phyloP scores from a whole-genome alignment of 92 coral and sea anemone genomes.

The Paramuricea clavata region DNA sequence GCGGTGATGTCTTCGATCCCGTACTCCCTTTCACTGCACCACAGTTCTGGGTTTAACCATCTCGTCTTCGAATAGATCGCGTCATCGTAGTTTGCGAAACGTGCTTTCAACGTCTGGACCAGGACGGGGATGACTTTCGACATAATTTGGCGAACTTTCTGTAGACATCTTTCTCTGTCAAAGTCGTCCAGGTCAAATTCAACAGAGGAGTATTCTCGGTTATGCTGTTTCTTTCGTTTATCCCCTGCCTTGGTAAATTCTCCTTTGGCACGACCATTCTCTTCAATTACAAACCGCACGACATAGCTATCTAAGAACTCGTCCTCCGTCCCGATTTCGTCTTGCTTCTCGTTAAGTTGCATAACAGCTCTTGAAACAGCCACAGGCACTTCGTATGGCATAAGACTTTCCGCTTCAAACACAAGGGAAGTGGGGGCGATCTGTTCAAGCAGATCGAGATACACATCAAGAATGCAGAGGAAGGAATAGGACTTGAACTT shows the following conservation, averaged over 20 bases:
- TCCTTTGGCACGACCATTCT: conserved; percentile 44
- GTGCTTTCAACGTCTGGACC: conserved; percentile 32
- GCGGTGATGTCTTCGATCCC: conserved; percentile 39
- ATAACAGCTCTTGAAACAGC: conserved; percentile 23
- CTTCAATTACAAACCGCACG: conserved; percentile 22
- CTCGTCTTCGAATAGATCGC: conserved; percentile 40
- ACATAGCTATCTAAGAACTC: conserved; percentile 18
- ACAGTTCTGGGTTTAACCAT: conserved; percentile 42
- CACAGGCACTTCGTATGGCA: conserved; percentile 36
- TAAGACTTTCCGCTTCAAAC: conserved; percentile 42
- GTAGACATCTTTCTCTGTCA: conserved; percentile 26
- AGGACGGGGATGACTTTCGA: conserved; percentile 48
- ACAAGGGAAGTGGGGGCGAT: conserved; percentile 34
- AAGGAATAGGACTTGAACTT: conserved; percentile 41
- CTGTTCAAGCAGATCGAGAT: conserved; percentile 30
- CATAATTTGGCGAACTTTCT: conserved; percentile 48
- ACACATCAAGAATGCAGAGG: conserved; percentile 32
- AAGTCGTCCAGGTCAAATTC: conserved; percentile 32
- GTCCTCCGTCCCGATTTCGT: conserved; percentile 27
- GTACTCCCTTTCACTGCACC: conserved; percentile 36
- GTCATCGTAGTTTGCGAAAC: conserved; percentile 51
- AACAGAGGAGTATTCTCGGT: conserved; percentile 21
- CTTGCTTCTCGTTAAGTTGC: conserved; percentile 36
- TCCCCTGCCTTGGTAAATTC: conserved; percentile 28
- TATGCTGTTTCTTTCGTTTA: conserved; percentile 42